A percentile compares a stretch with the other conserved stretches of the same genome.
phyloP scores from a whole-genome alignment of 2,113 vertebrate species.

The Ibidorhyncha struthersii region DNA sequence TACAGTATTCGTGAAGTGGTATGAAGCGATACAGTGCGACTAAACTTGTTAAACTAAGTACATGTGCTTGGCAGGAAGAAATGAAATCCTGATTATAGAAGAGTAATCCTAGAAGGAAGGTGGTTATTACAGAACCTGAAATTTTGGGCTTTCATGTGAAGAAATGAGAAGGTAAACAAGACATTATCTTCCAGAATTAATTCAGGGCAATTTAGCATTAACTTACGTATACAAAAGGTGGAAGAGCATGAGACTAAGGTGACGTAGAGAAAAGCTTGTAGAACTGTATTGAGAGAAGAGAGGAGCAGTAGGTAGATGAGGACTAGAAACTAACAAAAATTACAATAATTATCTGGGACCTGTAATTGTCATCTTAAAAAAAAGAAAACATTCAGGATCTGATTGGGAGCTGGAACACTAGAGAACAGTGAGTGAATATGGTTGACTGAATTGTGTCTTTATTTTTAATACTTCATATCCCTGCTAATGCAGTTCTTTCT shows the following conservation, averaged over 20 bases:
- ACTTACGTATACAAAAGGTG: neutral
- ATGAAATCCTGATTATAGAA: neutral
- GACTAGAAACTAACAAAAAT: neutral
- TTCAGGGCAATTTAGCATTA: neutral
- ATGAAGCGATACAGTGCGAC: neutral
- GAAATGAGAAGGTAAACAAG: neutral
- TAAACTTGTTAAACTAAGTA: neutral
- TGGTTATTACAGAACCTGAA: neutral
- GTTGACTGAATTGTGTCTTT: neutral
- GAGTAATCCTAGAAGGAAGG: neutral
- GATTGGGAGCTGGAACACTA: neutral
- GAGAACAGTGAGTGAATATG: neutral
- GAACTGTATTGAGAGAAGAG: neutral
- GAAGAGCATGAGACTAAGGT: neutral
- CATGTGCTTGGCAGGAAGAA: neutral
- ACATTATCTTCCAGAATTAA: neutral
- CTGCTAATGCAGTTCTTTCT: constrained; percentile 35
- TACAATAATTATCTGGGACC: neutral
- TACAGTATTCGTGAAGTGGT: neutral
- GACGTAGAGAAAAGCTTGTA: neutral
- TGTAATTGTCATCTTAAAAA: neutral
- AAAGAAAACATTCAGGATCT: too few relatives aligned
- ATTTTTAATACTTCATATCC: constrained; percentile 10
- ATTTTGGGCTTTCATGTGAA: neutral
- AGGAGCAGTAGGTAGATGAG: neutral